Evolutionary conservation across 2,113 vertebrate species (phyloP), one percentile per base, ranked within the genome.

Genomic region (Myodes glareolus): DNA sequence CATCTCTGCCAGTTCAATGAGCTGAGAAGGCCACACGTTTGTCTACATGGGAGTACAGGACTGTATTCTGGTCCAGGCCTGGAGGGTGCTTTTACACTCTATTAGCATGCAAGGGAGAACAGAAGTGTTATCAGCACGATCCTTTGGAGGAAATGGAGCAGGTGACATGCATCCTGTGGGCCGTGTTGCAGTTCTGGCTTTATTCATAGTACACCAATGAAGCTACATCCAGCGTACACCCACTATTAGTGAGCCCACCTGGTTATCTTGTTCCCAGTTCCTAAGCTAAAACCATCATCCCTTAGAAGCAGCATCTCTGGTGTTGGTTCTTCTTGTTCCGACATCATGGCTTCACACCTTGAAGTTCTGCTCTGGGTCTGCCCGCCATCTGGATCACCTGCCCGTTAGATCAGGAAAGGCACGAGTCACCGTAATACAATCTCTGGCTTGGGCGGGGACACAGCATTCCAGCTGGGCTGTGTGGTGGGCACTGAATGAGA

Each of bases 171-270:
- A 45, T 42, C 61, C 75, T 0, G 1, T 4, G 72, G 33, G 61
- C 78, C 36, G 0, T 0, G 1, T 0, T 6, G 4, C 39, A 50
- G 17, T 12, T 33, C 11, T 13, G 13, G 33, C 16, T 9, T 45
- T 21, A 12, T 77, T 77, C 67, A 52, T 39, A 3, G 27, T 1
- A 13, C 17, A 5, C 52, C 33, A n/a, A 29, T 14, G 25, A 81
- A n/a, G 27, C 23, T 70, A n/a, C 29, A 36, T 23, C 68, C 36
- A 16, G 16, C 0, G 68, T n/a, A 63, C 47, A 78, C 9, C 19
- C 61, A 4, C 61, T 68, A 19, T 13, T 47, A 5, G 78, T 89
- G 61, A 78, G 8, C 70, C 39, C 31, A 0, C 39, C 1, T 29
- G 14, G 2, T 70, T 39, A 39, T 21, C 14, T 27, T n/a, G 21